Evolutionary conservation across 2,113 vertebrate species (phyloP), one percentile per base, ranked within the genome.

Genomic region (Gobius niger): DNA sequence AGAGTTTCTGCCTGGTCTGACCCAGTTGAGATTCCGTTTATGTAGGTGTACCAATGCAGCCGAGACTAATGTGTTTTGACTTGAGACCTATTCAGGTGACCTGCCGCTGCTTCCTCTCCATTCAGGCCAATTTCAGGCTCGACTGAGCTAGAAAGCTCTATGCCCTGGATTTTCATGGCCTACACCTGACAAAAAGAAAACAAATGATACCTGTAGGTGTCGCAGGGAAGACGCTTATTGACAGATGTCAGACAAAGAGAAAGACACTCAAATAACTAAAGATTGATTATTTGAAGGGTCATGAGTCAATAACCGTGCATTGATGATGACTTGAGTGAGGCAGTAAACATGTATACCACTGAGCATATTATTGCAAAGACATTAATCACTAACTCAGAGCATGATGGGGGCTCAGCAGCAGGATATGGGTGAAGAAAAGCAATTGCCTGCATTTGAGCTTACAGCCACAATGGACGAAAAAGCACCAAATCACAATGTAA

Each of bases 81-180:
- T 86, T 82, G 76, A 76, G 83, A 83, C 76, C 78, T 67, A 82
- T 86, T 89, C 83, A 82, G 76, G 76, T 84, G 76, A 87, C 81
- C 80, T 62, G 75, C 76, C 84, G 54, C 68, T 57, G 74, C 73
- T 71, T 75, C 81, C 63, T 67, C 67, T 67, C 83, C 69, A 85
- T 90, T 88, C 82, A 75, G 75, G 85, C 63, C 87, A 90, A 89
- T 91, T 90, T 91, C 88, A 92, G 81, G 88, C 91, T 90, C 70
- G 63, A 75, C 63, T 89, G 76, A 87, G 74, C 84, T 59, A 41
- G 73, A 53, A 72, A 85, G 79, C 72, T 77, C 71, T 70, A 62
- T 54, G 47, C 72, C 68, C 61, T 47, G 76, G 78, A 81, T 82
- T 82, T 85, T 77, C 82, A 70, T 59, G 75, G 78, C 80, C 81